phyloP scores from a whole-genome alignment of 1,140 invertebrate species.

The Drosophila aff. region DNA sequence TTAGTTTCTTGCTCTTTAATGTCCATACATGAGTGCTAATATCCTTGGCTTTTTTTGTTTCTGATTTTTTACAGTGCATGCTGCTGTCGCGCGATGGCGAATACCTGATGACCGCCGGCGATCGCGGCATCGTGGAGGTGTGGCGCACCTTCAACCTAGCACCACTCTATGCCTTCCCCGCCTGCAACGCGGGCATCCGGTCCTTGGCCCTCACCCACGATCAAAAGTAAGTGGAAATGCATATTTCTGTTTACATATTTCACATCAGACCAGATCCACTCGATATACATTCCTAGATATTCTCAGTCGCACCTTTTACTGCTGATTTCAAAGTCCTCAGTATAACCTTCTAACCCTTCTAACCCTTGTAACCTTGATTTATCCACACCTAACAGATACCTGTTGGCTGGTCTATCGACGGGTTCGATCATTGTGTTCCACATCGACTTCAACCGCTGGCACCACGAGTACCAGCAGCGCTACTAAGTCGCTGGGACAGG shows the following conservation, averaged over 20 bases:
- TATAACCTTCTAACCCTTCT: neutral
- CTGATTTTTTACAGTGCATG: conserved; percentile 90
- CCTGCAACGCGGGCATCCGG: conserved; percentile 96
- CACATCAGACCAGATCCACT: no score
- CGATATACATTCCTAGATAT: no score
- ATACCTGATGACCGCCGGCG: conserved; percentile 98
- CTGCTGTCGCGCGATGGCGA: conserved; percentile 98
- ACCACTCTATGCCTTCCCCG: conserved; percentile 98
- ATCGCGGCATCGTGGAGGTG: conserved; percentile 98
- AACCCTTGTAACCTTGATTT: neutral
- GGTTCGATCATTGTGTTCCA: conserved; percentile 99
- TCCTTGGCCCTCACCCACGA: conserved; percentile 98
- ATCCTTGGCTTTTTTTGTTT: conserved; percentile 4
- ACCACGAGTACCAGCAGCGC: conserved; percentile 98
- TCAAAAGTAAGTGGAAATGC: conserved; percentile 92
- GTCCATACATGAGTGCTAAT: neutral
- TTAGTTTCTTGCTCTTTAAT: neutral
- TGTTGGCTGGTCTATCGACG: conserved; percentile 97
- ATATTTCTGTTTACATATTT: no score
- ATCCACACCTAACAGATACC: conserved; percentile 90
- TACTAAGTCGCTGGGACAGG: conserved; percentile 87
- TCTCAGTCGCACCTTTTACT: neutral
- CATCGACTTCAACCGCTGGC: conserved; percentile 99
- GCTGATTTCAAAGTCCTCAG: no score
- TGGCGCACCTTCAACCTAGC: conserved; percentile 99